phyloP scores from a whole-genome alignment of 2,888 invertebrate genomes.

The Willowsia nigromaculata region DNA sequence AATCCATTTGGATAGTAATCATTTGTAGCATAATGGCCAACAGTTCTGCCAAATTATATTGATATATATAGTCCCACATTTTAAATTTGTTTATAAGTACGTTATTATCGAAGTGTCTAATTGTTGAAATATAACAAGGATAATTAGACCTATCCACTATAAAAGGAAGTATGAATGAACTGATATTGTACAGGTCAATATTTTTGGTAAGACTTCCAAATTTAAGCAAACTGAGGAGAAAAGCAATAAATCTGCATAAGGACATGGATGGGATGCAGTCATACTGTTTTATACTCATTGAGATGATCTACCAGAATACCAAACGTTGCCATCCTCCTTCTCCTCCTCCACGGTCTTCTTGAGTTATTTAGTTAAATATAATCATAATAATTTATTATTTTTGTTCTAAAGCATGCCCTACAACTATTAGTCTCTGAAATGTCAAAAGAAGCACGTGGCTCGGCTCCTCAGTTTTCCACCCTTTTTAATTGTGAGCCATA shows the following conservation, averaged over 20 bases:
- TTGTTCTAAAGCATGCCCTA: constrained; percentile 48
- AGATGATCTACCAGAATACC: neutral
- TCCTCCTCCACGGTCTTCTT: neutral
- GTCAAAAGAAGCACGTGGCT: constrained; percentile 56
- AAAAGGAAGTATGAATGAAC: constrained; percentile 7
- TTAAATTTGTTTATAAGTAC: neutral
- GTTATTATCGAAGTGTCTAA: neutral
- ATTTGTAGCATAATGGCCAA: too few relatives aligned
- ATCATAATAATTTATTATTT: constrained; percentile 45
- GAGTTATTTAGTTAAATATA: constrained; percentile 43
- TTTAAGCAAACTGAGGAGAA: constrained; percentile 34
- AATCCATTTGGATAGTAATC: too few relatives aligned
- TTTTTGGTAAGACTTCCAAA: constrained; percentile 55
- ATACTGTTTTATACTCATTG: too few relatives aligned
- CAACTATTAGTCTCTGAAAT: constrained; percentile 41
- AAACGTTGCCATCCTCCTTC: neutral
- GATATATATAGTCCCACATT: neutral
- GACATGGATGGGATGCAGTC: neutral
- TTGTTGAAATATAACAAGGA: constrained; percentile 20
- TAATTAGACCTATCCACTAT: neutral
- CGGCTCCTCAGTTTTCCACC: constrained; percentile 42
- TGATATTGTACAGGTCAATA: neutral
- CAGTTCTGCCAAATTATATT: constrained; percentile 6
- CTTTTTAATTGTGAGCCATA: constrained; percentile 60
- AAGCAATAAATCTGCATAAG: constrained; percentile 35